Evolutionary conservation across 1,140 invertebrate genomes (phyloP).

Genomic region (Ceratosolen solmsi): DNA sequence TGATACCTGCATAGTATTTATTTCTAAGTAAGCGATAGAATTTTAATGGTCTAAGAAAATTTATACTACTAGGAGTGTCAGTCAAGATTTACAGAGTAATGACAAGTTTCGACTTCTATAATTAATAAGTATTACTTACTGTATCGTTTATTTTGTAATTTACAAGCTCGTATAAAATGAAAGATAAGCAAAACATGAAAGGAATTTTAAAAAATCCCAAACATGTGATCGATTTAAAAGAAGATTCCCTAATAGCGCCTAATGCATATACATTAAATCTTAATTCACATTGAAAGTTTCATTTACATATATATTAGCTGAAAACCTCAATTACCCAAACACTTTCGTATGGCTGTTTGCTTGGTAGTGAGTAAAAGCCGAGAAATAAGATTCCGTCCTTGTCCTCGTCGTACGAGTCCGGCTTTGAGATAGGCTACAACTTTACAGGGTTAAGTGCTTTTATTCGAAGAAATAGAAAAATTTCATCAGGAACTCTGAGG

Average conservation of each 20-base stretch:
- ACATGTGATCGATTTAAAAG: not conserved
- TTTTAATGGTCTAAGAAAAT: too few relatives aligned
- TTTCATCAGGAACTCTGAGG: not conserved
- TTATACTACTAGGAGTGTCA: too few relatives aligned
- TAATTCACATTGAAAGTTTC: not conserved
- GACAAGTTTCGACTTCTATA: too few relatives aligned
- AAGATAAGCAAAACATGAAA: not conserved
- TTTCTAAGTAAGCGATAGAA: too few relatives aligned
- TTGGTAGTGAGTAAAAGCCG: not conserved
- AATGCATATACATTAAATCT: not conserved
- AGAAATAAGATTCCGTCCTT: not conserved
- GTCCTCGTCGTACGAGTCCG: not conserved
- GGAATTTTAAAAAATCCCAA: not conserved
- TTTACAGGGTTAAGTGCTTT: not conserved
- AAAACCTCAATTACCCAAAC: not conserved
- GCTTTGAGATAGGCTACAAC: not conserved
- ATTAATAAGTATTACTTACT: too few relatives aligned
- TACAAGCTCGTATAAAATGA: not conserved
- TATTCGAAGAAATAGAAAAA: conserved; percentile 31
- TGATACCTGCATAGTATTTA: too few relatives aligned
- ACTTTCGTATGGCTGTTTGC: not conserved
- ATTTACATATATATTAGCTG: conserved; percentile 32
- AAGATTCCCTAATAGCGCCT: too few relatives aligned
- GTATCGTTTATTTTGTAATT: not conserved
- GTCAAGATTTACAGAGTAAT: too few relatives aligned